A percentile compares a stretch with the other conserved stretches of the same genome.
phyloP scores from a whole-genome alignment of 2,113 vertebrate species.

The Epinephelus lanceolatus region DNA sequence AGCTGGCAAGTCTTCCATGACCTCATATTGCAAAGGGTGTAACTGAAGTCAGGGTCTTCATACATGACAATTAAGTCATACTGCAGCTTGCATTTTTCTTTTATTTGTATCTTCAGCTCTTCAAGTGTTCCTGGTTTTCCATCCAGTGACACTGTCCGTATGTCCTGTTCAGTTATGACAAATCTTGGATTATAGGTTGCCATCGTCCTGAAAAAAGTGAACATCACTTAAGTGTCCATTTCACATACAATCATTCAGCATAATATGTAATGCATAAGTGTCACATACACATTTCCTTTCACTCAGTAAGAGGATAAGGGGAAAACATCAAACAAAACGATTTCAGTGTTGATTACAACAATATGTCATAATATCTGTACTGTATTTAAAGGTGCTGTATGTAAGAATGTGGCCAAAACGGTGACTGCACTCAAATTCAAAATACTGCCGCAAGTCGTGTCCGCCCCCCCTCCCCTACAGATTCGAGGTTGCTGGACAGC shows the following conservation, averaged over 20 bases:
- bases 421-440: no score
- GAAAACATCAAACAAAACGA: no score
- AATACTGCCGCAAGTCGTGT: no score
- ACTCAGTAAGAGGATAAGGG: no score
- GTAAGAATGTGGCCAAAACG: no score
- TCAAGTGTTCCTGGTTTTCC: slow-evolving; percentile 22
- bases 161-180: slow-evolving; percentile 4
- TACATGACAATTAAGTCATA: neutral
- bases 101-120: slow-evolving; percentile 25
- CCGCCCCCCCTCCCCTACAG: no score
- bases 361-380: no score
- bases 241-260: slow-evolving; percentile 12
- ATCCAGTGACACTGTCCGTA: slow-evolving; percentile 22
- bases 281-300: slow-evolving; percentile 1
- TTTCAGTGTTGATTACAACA: no score
- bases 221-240: neutral
- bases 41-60: neutral
- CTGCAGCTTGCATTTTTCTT: slow-evolving; percentile 25
- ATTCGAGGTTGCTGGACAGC: no score
- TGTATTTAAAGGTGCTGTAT: neutral
- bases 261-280: neutral
- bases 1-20: neutral
- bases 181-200: neutral
- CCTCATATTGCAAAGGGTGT: neutral
- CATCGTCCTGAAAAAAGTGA: slow-evolving; percentile 14